These are phyloP conservation scores for Drosophila pachea DNA, from an alignment of 1,140 invertebrate species.

Conservation along the genomic window DNA sequence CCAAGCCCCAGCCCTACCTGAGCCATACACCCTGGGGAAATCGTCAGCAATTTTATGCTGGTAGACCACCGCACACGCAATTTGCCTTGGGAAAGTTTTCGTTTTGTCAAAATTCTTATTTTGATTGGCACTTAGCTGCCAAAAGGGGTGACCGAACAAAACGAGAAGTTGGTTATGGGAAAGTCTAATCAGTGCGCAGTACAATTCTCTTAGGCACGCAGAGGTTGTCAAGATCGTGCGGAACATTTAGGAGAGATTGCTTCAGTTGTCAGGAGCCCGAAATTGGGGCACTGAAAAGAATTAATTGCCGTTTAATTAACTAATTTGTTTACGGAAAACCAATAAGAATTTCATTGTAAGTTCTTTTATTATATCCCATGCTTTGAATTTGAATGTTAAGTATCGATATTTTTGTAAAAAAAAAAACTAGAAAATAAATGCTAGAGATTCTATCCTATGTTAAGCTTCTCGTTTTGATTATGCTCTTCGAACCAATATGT, in stretches of 20 bases:
- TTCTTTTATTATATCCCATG: too few species aligned
- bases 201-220: slow-evolving; percentile 25
- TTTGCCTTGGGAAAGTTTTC: slow-evolving; percentile 74
- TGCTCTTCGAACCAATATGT: too few species aligned
- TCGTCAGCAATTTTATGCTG: slow-evolving; percentile 75
- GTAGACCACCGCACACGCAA: slow-evolving; percentile 59
- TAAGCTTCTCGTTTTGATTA: too few species aligned
- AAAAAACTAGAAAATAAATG: too few species aligned
- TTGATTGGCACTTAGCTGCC: slow-evolving; percentile 68
- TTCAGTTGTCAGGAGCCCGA: background rate
- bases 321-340: too few species aligned
- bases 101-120: slow-evolving; percentile 67
- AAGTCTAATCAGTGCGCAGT: slow-evolving; percentile 24
- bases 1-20: slow-evolving; percentile 37
- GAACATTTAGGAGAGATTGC: background rate
- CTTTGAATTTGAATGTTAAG: too few species aligned
- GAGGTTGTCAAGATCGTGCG: background rate
- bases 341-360: too few species aligned
- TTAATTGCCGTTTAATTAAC: too few species aligned
- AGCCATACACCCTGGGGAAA: slow-evolving; percentile 38
- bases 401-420: too few species aligned
- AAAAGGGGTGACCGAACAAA: slow-evolving; percentile 45
- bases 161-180: slow-evolving; percentile 53
- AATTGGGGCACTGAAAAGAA: background rate
- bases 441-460: too few species aligned